A percentile compares a stretch with the other conserved stretches of the same genome.
phyloP scores from a whole-genome alignment of 1,140 invertebrate genomes.

The Hypothenemus hampei region DNA sequence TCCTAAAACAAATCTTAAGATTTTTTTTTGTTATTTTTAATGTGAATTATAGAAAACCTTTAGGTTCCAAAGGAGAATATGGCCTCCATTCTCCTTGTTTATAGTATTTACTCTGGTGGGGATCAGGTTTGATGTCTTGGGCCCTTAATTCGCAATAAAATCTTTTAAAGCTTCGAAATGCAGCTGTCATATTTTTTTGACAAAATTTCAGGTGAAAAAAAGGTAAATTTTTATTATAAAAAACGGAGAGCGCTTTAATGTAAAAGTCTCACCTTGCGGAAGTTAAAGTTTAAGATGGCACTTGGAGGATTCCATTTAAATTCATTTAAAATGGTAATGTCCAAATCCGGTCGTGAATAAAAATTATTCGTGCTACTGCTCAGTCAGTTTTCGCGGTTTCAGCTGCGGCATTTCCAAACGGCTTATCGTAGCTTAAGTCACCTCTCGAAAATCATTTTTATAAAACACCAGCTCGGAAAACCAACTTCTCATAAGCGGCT shows the following conservation, averaged over 20 bases:
- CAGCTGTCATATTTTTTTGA: background rate
- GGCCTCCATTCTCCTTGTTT: constrained; percentile 24
- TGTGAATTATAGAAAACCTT: background rate
- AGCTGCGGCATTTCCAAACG: too few species aligned
- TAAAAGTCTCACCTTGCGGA: constrained; percentile 28
- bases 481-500: too few species aligned
- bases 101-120: constrained; percentile 11
- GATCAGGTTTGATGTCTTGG: constrained; percentile 9
- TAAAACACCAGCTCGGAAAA: too few species aligned
- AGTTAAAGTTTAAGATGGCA: constrained; percentile 34
- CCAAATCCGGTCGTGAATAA: constrained; percentile 40
- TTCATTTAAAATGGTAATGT: constrained; percentile 43
- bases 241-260: background rate
- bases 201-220: background rate
- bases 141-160: background rate
- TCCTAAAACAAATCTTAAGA: constrained; percentile 8
- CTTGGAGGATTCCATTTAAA: constrained; percentile 40
- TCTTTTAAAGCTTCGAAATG: too few species aligned
- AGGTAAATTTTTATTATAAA: background rate
- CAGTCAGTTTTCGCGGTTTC: too few species aligned
- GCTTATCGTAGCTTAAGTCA: too few species aligned
- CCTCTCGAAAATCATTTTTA: too few species aligned
- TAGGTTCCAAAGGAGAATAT: constrained; percentile 33
- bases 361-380: too few species aligned
- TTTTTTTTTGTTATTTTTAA: background rate